A percentile compares a stretch with the other conserved stretches of the same genome.
phyloP scores from a whole-genome alignment of 2,888 invertebrate genomes.

The Oxyteleia sp. region DNA sequence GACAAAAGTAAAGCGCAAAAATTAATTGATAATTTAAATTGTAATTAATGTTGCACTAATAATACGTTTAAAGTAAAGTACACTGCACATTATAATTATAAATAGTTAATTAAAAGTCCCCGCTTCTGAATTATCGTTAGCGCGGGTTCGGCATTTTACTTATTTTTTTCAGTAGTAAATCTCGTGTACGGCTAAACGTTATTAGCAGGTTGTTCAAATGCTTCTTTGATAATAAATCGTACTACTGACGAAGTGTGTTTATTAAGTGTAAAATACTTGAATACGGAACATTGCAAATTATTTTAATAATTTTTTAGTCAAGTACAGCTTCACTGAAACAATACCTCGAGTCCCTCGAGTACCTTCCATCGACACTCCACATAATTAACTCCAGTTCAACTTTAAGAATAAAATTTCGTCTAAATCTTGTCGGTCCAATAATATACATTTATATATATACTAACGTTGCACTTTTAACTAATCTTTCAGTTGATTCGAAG shows the following conservation, averaged over 20 bases:
- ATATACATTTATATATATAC: too few species aligned
- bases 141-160: not conserved
- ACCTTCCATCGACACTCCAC: not conserved
- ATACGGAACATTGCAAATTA: conserved; percentile 5
- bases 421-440: too few species aligned
- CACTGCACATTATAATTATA: not conserved
- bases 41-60: not conserved
- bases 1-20: not conserved
- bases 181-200: conserved; percentile 25
- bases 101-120: not conserved
- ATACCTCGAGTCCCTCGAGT: conserved; percentile 1
- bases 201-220: conserved; percentile 12
- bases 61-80: not conserved
- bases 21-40: conserved; percentile 6
- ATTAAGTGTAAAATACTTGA: conserved; percentile 23
- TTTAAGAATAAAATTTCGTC: too few species aligned
- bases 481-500: too few species aligned
- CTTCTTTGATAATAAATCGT: conserved; percentile 4
- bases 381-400: not conserved
- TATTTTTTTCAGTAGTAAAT: conserved; percentile 54
- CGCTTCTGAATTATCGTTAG: not conserved
- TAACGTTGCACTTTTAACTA: not conserved
- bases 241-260: not conserved
- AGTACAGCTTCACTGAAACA: conserved; percentile 20
- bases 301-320: conserved; percentile 24